phyloP scores from a whole-genome alignment of 2,888 invertebrate species.

The Eupithecia centaureata region DNA sequence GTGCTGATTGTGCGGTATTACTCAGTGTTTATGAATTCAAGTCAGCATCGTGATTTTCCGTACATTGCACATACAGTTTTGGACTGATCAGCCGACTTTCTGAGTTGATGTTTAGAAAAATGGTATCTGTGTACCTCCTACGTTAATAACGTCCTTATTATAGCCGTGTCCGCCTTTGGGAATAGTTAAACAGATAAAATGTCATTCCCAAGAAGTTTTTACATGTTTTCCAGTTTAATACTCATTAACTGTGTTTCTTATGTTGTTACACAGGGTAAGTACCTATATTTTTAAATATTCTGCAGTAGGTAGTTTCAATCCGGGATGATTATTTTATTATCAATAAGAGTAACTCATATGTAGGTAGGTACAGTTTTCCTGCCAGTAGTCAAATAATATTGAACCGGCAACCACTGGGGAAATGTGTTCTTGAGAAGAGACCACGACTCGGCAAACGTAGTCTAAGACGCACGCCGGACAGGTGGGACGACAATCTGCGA shows the following conservation, averaged over 20 bases:
- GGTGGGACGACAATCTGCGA: no score
- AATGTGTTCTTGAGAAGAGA: no score
- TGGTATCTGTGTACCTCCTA: neutral
- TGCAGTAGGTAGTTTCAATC: neutral
- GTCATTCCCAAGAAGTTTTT: neutral
- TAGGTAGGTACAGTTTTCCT: no score
- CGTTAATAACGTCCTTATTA: no score
- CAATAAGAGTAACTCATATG: no score
- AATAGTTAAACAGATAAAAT: neutral
- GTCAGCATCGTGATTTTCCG: neutral
- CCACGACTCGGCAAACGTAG: no score
- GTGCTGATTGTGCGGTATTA: neutral
- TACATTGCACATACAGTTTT: neutral
- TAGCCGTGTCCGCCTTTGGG: neutral
- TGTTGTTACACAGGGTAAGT: slow-evolving; percentile 31
- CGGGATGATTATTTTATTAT: no score
- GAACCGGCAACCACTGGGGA: no score
- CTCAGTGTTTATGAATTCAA: neutral
- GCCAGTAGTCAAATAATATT: no score
- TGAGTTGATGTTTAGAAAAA: neutral
- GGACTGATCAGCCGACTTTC: neutral
- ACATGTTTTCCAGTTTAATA: slow-evolving; percentile 9
- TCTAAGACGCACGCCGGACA: no score
- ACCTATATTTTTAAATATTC: neutral
- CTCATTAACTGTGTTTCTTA: slow-evolving; percentile 17